Evolutionary conservation across 1,140 invertebrate genomes (phyloP).

Genomic region (Pseudachorutes palmiensis): DNA sequence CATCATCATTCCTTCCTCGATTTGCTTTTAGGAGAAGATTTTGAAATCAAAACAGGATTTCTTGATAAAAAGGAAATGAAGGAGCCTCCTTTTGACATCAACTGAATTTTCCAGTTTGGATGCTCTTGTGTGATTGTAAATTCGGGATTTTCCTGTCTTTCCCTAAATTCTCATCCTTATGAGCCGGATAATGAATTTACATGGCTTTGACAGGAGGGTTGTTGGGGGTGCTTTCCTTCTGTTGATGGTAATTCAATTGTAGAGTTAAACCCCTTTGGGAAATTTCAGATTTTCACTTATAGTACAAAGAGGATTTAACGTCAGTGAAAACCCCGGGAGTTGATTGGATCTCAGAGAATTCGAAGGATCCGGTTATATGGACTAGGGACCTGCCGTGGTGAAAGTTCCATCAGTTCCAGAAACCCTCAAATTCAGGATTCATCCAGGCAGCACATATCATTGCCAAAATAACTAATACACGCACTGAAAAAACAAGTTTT

Average conservation of each 20-base stretch:
- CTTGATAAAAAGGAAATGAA: no score
- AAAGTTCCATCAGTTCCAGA: no score
- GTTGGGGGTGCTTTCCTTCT: background rate
- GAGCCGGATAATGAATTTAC: conserved; percentile 3
- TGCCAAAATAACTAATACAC: no score
- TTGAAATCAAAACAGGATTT: no score
- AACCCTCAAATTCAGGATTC: no score
- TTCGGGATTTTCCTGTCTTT: background rate
- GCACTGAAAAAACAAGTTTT: no score
- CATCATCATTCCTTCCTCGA: no score
- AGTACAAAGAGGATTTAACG: background rate
- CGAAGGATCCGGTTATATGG: background rate
- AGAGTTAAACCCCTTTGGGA: conserved; percentile 1
- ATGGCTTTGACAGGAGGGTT: background rate
- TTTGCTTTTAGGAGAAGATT: no score
- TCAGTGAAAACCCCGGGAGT: background rate
- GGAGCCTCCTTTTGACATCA: no score
- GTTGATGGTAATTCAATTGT: conserved; percentile 12
- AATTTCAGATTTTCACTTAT: conserved; percentile 4
- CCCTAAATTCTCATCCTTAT: background rate
- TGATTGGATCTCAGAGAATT: conserved; percentile 9
- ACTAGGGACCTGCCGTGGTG: no score
- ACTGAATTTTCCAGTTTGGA: no score
- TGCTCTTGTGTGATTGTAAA: background rate
- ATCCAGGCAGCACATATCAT: no score